A percentile compares a stretch with the other conserved stretches of the same genome.
Conservation (phyloP, 2,888 invertebrate genomes). For the Cerastis leucographa region DNA sequence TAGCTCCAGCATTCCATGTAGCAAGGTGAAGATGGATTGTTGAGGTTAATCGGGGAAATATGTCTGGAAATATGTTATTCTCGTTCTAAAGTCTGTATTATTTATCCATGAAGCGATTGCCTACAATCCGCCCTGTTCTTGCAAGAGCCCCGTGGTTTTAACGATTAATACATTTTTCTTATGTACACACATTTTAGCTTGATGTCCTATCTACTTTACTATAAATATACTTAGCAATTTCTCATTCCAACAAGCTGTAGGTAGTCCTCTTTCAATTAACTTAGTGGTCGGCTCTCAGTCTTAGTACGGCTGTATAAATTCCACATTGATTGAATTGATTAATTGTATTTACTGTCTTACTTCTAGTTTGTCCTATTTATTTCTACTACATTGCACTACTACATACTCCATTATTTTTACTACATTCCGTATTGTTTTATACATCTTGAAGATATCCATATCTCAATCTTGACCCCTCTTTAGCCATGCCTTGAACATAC, state of each 20-base stretch:
- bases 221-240: conserved; percentile 3
- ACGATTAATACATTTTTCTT: not conserved
- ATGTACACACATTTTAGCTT: not conserved
- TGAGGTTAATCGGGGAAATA: not conserved
- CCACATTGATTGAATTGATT: conserved; percentile 29
- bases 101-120: not conserved
- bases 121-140: not conserved
- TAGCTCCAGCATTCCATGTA: conserved; percentile 12
- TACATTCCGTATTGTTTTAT: no score
- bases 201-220: not conserved
- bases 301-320: not conserved
- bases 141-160: not conserved
- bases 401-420: no score
- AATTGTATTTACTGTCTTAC: conserved; percentile 15
- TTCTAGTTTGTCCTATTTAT: conserved; percentile 5
- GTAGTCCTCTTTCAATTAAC: conserved; percentile 20
- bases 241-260: not conserved
- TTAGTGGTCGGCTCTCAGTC: conserved; percentile 6
- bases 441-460: not conserved
- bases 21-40: conserved; percentile 6
- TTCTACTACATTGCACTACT: not conserved
- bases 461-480: no score
- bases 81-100: not conserved
- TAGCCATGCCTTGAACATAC: not conserved
- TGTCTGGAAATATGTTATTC: not conserved